Evolutionary conservation across 2,113 vertebrate genomes (phyloP), one percentile per base, ranked within the genome.

Genomic region (Prionailurus bengalensis): DNA sequence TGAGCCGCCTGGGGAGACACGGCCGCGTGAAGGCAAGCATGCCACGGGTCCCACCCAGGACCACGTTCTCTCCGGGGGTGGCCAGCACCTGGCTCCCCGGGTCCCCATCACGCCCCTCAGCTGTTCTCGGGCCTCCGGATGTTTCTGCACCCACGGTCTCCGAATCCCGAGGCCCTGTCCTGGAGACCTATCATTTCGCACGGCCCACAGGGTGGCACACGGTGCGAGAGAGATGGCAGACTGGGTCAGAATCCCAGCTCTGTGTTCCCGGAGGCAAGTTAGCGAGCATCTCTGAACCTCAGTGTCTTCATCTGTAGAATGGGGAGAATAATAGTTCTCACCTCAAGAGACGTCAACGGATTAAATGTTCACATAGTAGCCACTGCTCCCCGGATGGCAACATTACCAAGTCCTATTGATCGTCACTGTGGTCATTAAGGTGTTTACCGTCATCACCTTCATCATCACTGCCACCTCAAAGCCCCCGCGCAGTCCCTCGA

Each of bases 361-460:
- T 48, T 2, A 31, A 36, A 15, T 1, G 4, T 70, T 55, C 33
- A n/a, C 27, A 19, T 0, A 33, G 66, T 1, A 10, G 63, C 21
- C 29, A 8, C 61, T 14, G 51, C 83, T 5, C 25, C 19, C 10
- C 80, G 12, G 9, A 0, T 4, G 51, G 42, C 25, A 15, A 9
- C 25, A 25, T 1, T 11, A 7, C 5, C 48, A 29, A 10, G 36
- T 78, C n/a, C 15, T 14, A 3, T 33, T 2, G 58, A 33, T 3
- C 23, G 27, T 10, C 8, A 23, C 5, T 11, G 31, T 25, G 6
- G 8, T 9, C 6, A 13, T 12, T n/a, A 39, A 65, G 29, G 36
- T 12, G 29, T 4, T 21, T 7, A 3, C 36, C 33, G 0, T 2
- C 73, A 14, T 3, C 1, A 1, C 17, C 5, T 2, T 33, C 45